A percentile compares a stretch with the other conserved stretches of the same genome.
phyloP scores from a whole-genome alignment of 2,113 vertebrate genomes.

The Scatophagus argus region DNA sequence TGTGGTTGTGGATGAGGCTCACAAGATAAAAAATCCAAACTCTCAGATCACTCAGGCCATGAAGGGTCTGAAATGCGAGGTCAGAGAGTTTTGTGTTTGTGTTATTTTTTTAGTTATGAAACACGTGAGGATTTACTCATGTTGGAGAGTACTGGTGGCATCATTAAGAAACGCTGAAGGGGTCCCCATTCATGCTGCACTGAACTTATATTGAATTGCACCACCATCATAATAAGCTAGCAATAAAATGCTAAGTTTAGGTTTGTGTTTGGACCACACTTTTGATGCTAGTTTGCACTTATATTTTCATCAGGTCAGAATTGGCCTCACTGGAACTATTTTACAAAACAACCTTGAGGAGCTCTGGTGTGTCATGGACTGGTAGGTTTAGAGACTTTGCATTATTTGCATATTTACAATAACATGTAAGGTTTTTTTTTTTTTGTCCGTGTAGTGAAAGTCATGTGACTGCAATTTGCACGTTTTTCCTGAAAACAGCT shows the following conservation, averaged over 20 bases:
- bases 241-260: neutral
- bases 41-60: conserved; percentile 93
- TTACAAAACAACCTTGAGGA: conserved; percentile 98
- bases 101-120: conserved; percentile 6
- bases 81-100: conserved; percentile 76
- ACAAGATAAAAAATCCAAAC: conserved; percentile 96
- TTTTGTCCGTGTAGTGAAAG: neutral
- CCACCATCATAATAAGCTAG: neutral
- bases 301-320: conserved; percentile 82
- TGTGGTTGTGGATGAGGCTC: conserved; percentile 94
- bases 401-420: neutral
- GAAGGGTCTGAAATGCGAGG: conserved; percentile 90
- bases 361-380: conserved; percentile 98
- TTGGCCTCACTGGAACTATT: conserved; percentile 97
- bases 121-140: neutral
- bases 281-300: conserved; percentile 6
- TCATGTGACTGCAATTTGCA: neutral
- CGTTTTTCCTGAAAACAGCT: neutral
- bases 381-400: conserved; percentile 80
- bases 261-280: neutral
- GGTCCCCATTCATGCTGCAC: neutral
- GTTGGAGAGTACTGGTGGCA: neutral
- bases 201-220: neutral
- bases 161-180: neutral
- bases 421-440: neutral